Conservation (phyloP, 2,888 invertebrate species). For the Nipponacmea schrenckii region DNA sequence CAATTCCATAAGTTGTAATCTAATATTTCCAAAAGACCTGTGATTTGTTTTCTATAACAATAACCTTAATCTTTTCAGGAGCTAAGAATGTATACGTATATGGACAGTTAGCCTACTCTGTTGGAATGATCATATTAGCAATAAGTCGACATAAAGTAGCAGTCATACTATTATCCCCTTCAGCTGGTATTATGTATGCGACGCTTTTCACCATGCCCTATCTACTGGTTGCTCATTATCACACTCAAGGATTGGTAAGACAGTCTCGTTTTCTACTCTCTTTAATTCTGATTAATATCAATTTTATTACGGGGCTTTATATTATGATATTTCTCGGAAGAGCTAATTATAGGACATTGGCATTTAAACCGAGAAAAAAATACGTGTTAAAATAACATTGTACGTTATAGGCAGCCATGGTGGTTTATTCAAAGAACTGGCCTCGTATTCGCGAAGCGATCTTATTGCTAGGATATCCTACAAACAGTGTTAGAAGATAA, state of each 20-base stretch:
- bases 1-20: neutral
- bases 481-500: too few relatives aligned
- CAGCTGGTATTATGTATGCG: constrained; percentile 96
- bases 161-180: constrained; percentile 74
- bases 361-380: too few relatives aligned
- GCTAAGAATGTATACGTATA: constrained; percentile 88
- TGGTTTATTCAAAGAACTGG: too few relatives aligned
- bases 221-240: constrained; percentile 91
- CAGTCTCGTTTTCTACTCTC: neutral
- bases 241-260: constrained; percentile 86
- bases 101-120: constrained; percentile 86
- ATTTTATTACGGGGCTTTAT: too few relatives aligned
- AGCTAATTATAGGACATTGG: too few relatives aligned
- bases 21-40: neutral
- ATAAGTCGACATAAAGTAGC: constrained; percentile 71
- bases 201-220: constrained; percentile 98
- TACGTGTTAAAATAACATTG: too few relatives aligned
- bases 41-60: too few relatives aligned
- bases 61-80: constrained; percentile 70
- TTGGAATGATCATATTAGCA: constrained; percentile 90
- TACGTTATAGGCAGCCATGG: too few relatives aligned
- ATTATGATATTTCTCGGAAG: too few relatives aligned
- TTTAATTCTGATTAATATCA: too few relatives aligned
- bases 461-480: too few relatives aligned
- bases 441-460: too few relatives aligned